These are phyloP conservation scores for Halcyon senegalensis DNA, from an alignment of 2,113 vertebrate genomes.

Conservation along the genomic window DNA sequence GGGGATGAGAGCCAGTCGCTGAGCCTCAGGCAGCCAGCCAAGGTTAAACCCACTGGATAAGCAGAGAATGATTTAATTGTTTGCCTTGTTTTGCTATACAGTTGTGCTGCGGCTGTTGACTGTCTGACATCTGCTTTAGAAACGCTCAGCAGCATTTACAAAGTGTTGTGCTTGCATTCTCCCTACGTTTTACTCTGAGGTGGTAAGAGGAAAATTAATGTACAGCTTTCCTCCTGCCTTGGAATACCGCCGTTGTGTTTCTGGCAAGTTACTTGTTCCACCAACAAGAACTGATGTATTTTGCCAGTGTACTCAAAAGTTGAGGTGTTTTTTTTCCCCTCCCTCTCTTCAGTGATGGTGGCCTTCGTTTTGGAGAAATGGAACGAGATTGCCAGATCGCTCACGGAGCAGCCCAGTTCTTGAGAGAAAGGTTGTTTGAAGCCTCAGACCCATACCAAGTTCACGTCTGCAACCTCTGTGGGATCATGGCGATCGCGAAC, in stretches of 20 bases:
- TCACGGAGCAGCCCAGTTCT: constrained; percentile 96
- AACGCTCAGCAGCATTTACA: not conserved
- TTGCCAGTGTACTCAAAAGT: not conserved
- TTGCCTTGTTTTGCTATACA: not conserved
- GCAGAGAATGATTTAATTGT: not conserved
- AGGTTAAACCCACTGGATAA: not conserved
- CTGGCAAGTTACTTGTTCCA: not conserved
- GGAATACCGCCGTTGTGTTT: not conserved
- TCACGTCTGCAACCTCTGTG: constrained; percentile 96
- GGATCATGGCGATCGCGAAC: constrained; percentile 98
- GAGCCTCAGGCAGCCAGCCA: not conserved
- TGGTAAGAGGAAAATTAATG: not conserved
- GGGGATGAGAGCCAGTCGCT: not conserved
- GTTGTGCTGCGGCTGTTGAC: not conserved
- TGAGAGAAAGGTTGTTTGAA: constrained; percentile 93
- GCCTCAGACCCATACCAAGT: constrained; percentile 98
- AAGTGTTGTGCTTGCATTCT: not conserved
- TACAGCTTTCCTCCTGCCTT: not conserved
- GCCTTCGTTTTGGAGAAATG: constrained; percentile 98
- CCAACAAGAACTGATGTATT: not conserved
- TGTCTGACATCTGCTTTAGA: not conserved
- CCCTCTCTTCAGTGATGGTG: constrained; percentile 84
- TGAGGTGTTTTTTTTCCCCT: not conserved
- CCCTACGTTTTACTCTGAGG: not conserved
- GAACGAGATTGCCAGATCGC: constrained; percentile 98